Evolutionary conservation across 1,140 invertebrate species (phyloP), one percentile per base, ranked within the genome.

Genomic region (Temnothorax longispinosus): DNA sequence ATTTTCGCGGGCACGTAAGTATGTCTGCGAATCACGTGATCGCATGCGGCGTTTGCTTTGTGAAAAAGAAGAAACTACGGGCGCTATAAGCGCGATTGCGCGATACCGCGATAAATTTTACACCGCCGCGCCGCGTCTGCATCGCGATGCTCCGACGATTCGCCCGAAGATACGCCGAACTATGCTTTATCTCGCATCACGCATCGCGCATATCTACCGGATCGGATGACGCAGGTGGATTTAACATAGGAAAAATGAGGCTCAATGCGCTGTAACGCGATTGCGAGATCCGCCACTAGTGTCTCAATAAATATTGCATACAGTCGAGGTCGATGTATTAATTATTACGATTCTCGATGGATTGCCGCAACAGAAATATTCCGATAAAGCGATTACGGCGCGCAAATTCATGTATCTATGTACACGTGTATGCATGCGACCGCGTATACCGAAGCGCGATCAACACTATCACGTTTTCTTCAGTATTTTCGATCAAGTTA

Each of bases 21-120:
- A 87, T 56, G 84, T 82, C 86, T 54, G 88, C 86, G 88, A 81
- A 87, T 89, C 88, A 89, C 88, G 88, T 89, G 87, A 84, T 87
- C 52, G 87, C 87, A 89, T 77, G 67, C 60, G 84, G 69, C 74
- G 80, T 76, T 81, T 15, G 88, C 80, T 84, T 69, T 47, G 65
- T 81, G 52, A 85, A 81, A 88, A 89, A 89, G 88, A 89, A 89
- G 84, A 89, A 89, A 86, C 88, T 86, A 71, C 38, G 67, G 54
- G 75, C 67, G 74, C 65, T 84, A 67, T 86, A 62, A 81, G 75
- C 69, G 76, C 76, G 87, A 89, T 89, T 89, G 88, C 88, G 72
- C 65, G 60, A 71, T 62, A 72, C 85, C 85, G 84, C 88, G 88
- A 89, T 89, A 81, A 89, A 89, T 89, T 89, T 86, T 81, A 62